Conservation (phyloP, 2,113 vertebrate genomes). For the Psittacara wagleri region DNA sequence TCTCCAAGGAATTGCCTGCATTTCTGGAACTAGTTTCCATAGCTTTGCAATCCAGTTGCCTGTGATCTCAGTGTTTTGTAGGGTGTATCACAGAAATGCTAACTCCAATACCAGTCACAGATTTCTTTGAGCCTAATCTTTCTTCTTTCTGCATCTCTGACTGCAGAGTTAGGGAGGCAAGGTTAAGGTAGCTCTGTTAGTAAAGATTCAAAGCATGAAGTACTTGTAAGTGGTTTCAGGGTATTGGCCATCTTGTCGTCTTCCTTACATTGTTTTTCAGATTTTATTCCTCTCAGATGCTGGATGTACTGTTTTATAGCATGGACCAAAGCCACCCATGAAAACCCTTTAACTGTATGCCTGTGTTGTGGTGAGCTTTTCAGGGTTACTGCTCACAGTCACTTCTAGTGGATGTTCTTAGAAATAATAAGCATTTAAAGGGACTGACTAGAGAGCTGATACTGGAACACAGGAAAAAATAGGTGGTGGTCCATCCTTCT, state of each 20-base stretch:
- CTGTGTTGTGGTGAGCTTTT: background rate
- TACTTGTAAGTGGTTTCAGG: background rate
- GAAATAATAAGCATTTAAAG: background rate
- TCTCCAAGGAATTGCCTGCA: background rate
- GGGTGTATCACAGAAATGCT: background rate
- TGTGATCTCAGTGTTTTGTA: background rate
- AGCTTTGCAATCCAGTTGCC: background rate
- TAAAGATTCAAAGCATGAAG: background rate
- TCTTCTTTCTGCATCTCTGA: background rate
- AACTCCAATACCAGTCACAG: background rate
- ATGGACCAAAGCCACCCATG: background rate
- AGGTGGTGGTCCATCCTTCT: background rate
- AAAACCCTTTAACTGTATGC: background rate
- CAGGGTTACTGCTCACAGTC: background rate
- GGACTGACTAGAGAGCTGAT: background rate
- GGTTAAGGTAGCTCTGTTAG: background rate
- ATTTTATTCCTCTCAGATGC: background rate
- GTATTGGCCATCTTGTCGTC: background rate
- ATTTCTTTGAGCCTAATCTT: background rate
- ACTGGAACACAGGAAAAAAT: background rate
- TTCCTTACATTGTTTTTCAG: background rate
- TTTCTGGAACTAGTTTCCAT: background rate
- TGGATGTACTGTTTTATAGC: background rate
- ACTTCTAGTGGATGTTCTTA: background rate
- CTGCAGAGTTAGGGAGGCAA: background rate